phyloP scores from a whole-genome alignment of 2,888 invertebrate species.

The Tiphia femorata region DNA sequence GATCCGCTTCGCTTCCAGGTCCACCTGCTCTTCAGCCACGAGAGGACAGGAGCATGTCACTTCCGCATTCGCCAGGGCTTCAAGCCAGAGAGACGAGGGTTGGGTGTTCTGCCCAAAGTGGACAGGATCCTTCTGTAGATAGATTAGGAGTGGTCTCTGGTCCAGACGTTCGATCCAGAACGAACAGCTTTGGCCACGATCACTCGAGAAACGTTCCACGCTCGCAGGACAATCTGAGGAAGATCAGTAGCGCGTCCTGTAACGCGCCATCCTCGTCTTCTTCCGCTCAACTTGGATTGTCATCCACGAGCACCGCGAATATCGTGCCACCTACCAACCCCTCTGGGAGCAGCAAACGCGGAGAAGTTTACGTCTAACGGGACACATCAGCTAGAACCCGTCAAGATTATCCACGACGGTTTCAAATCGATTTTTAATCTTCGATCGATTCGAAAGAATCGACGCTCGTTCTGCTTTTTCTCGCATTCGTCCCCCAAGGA shows the following conservation, averaged over 20 bases:
- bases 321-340: conserved; percentile 56
- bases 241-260: conserved; percentile 67
- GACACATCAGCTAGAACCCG: neutral
- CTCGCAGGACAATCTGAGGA: conserved; percentile 61
- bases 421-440: neutral
- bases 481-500: neutral
- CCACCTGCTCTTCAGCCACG: conserved; percentile 54
- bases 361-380: conserved; percentile 73
- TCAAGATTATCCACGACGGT: neutral
- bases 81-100: conserved; percentile 53
- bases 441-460: conserved; percentile 3
- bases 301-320: conserved; percentile 31
- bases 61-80: conserved; percentile 60
- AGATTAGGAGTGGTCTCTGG: conserved; percentile 31
- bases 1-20: conserved; percentile 63
- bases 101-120: conserved; percentile 40
- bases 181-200: conserved; percentile 58
- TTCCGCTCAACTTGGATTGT: conserved; percentile 26
- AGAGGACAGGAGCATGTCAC: conserved; percentile 62
- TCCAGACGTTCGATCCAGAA: conserved; percentile 54
- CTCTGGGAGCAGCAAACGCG: conserved; percentile 64
- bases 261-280: conserved; percentile 48
- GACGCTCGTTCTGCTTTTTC: neutral
- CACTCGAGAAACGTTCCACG: conserved; percentile 33
- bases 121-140: conserved; percentile 46